phyloP scores from a whole-genome alignment of 2,888 invertebrate species.

The Tiliacea citrago region DNA sequence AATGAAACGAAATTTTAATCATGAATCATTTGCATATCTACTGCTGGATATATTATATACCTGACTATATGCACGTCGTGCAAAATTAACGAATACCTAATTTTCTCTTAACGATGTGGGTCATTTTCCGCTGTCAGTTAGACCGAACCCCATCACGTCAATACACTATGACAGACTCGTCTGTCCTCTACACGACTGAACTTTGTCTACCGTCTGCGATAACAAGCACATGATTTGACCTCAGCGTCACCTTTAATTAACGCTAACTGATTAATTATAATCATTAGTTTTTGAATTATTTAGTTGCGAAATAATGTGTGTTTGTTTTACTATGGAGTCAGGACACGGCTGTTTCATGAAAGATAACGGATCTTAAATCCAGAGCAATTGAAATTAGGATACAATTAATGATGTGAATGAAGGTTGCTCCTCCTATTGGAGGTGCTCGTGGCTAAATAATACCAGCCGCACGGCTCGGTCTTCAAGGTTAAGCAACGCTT shows the following conservation, averaged over 20 bases:
- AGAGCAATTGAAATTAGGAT: neutral
- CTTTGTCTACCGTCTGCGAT: slow-evolving; percentile 47
- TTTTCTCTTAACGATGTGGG: too few relatives aligned
- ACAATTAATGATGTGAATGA: too few relatives aligned
- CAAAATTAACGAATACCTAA: too few relatives aligned
- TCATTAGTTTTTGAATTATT: slow-evolving; percentile 28
- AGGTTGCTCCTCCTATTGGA: too few relatives aligned
- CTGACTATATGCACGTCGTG: too few relatives aligned
- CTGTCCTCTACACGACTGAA: slow-evolving; percentile 21
- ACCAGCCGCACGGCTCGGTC: too few relatives aligned
- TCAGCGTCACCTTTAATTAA: slow-evolving; percentile 26
- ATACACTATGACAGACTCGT: neutral
- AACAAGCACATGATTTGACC: slow-evolving; percentile 45
- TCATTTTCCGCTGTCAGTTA: neutral
- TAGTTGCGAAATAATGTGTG: neutral
- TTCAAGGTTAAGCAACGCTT: too few relatives aligned
- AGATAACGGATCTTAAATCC: neutral
- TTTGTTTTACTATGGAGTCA: neutral
- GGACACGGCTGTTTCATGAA: neutral
- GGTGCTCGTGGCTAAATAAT: too few relatives aligned
- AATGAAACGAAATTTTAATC: too few relatives aligned
- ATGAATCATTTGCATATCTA: too few relatives aligned
- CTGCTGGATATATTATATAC: too few relatives aligned
- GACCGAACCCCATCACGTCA: slow-evolving; percentile 31
- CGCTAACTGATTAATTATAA: slow-evolving; percentile 15